These are phyloP conservation scores for Channallabes apus DNA, from an alignment of 2,797 vertebrate species.

Conservation along the genomic window DNA sequence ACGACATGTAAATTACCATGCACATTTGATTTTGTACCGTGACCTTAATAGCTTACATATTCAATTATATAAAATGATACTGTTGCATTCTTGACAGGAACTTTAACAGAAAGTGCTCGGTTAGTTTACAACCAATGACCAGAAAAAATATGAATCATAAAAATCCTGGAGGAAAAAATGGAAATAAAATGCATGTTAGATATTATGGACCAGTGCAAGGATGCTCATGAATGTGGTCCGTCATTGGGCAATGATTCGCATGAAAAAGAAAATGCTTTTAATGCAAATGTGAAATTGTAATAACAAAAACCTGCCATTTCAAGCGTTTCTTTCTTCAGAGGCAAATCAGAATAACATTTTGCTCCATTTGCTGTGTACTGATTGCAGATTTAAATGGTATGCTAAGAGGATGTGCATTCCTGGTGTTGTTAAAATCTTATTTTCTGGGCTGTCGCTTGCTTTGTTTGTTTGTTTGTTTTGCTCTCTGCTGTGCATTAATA, in stretches of 20 bases:
- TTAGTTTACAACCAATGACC: constrained; percentile 22
- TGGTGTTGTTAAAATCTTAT: constrained; percentile 40
- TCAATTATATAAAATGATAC: neutral
- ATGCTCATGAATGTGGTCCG: constrained; percentile 14
- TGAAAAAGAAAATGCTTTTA: constrained; percentile 27
- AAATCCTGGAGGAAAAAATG: too few species aligned
- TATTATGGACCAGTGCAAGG: neutral
- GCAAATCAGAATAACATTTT: constrained; percentile 25
- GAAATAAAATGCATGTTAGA: neutral
- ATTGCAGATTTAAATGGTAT: constrained; percentile 33
- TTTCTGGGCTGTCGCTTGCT: constrained; percentile 26
- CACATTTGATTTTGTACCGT: neutral
- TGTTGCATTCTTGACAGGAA: constrained; percentile 1
- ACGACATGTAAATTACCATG: neutral
- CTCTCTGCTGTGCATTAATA: constrained; percentile 31
- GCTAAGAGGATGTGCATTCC: constrained; percentile 27
- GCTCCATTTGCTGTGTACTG: constrained; percentile 31
- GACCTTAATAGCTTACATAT: neutral
- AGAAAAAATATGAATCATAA: neutral
- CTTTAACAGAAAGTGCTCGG: constrained; percentile 16
- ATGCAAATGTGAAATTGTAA: constrained; percentile 27
- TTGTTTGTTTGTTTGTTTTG: constrained; percentile 25
- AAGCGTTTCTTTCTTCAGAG: constrained; percentile 11
- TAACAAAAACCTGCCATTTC: constrained; percentile 24
- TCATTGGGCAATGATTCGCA: constrained; percentile 23